Percentiles rank a stretch among this genome's conserved stretches.
These are phyloP conservation scores for Melangyna quadrimaculata DNA, from an alignment of 2,888 invertebrate genomes.

Conservation along the genomic window DNA sequence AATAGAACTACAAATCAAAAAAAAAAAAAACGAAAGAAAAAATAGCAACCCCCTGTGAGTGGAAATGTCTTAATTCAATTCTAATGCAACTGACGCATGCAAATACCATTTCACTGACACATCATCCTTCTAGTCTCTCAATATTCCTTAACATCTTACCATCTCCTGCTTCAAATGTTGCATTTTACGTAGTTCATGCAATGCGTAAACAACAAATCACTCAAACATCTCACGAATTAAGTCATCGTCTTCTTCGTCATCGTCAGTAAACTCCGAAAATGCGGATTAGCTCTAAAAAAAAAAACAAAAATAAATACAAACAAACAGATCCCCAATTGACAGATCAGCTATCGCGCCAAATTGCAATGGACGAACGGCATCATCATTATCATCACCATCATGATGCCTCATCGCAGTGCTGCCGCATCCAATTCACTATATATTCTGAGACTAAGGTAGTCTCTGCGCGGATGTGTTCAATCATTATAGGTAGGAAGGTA, in stretches of 20 bases:
- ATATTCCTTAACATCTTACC: neutral
- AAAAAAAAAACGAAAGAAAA: too few relatives aligned
- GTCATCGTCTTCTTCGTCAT: slow-evolving; percentile 59
- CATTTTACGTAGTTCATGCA: slow-evolving; percentile 33
- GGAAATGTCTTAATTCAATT: slow-evolving; percentile 59
- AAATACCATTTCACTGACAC: slow-evolving; percentile 64
- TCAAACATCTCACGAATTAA: slow-evolving; percentile 71
- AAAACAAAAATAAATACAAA: neutral
- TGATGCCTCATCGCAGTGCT: neutral
- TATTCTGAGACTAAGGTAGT: neutral
- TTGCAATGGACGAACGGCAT: slow-evolving; percentile 44
- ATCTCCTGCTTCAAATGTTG: neutral
- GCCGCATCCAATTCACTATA: neutral
- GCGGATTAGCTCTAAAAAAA: slow-evolving; percentile 17
- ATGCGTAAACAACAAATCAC: slow-evolving; percentile 67
- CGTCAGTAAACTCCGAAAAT: slow-evolving; percentile 66
- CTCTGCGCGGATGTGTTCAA: slow-evolving; percentile 49
- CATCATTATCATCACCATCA: slow-evolving; percentile 34
- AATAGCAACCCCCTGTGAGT: slow-evolving; percentile 11
- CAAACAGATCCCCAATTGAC: slow-evolving; percentile 49
- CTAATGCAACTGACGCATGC: slow-evolving; percentile 69
- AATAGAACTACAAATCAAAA: neutral
- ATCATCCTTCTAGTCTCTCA: slow-evolving; percentile 52
- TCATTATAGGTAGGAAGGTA: slow-evolving; percentile 27
- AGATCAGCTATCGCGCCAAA: slow-evolving; percentile 67